phyloP scores from a whole-genome alignment of 1,140 invertebrate species.

The Leguminivora glycinivorella region DNA sequence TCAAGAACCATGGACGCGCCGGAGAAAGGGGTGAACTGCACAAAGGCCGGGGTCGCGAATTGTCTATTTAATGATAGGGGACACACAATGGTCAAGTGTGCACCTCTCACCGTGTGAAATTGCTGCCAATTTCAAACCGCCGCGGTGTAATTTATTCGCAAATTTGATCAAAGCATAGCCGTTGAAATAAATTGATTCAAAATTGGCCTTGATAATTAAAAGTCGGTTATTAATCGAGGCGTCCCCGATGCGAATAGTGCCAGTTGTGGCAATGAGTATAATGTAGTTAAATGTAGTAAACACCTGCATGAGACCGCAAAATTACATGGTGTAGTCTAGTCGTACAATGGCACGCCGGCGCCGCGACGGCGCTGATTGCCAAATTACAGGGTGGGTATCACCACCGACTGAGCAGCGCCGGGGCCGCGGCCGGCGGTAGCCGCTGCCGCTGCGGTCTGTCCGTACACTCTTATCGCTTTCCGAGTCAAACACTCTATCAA shows the following conservation, averaged over 20 bases:
- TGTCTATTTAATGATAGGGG: conserved; percentile 62
- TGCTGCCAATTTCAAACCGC: conserved; percentile 34
- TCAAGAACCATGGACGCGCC: conserved; percentile 63
- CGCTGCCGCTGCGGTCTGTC: neutral
- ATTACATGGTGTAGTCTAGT: conserved; percentile 64
- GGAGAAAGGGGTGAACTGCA: conserved; percentile 63
- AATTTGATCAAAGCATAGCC: neutral
- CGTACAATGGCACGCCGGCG: conserved; percentile 49
- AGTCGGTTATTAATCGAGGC: conserved; percentile 16
- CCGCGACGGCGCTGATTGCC: conserved; percentile 58
- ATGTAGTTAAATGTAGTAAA: conserved; percentile 52
- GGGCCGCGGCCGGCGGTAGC: conserved; percentile 33
- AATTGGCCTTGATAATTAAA: conserved; percentile 21
- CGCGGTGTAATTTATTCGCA: conserved; percentile 28
- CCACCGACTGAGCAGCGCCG: conserved; percentile 45
- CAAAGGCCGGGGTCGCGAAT: conserved; percentile 60
- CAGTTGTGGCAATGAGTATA: conserved; percentile 10
- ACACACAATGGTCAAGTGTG: conserved; percentile 62
- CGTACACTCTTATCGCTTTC: neutral
- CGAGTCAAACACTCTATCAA: neutral
- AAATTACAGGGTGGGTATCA: conserved; percentile 73
- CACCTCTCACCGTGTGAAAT: conserved; percentile 66
- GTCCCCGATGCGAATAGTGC: neutral
- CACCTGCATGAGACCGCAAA: conserved; percentile 70
- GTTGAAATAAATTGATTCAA: conserved; percentile 17